Conservation (phyloP, 2,113 vertebrate genomes). For the Stegastes partitus region DNA sequence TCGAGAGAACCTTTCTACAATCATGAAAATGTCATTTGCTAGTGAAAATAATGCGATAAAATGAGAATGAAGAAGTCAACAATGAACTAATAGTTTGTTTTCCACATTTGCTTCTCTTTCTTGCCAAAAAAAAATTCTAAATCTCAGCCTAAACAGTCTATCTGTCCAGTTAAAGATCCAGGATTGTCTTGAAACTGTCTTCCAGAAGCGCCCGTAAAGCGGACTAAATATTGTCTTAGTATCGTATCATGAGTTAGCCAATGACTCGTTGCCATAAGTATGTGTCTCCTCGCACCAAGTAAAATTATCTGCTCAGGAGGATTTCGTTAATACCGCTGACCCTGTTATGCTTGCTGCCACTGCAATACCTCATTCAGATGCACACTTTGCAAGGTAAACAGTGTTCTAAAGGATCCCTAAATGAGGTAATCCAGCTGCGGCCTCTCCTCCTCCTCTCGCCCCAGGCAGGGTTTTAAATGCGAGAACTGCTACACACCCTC, state of each 20-base stretch:
- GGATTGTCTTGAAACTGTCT: conserved; percentile 11
- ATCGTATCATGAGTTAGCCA: not conserved
- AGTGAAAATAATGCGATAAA: no score
- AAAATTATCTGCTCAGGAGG: conserved; percentile 36
- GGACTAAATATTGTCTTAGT: conserved; percentile 7
- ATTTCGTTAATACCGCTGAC: conserved; percentile 64
- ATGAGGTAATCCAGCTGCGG: conserved; percentile 80
- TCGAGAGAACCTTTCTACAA: no score
- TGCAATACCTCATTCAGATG: conserved; percentile 80
- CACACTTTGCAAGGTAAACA: conserved; percentile 85
- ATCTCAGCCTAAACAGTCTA: no score
- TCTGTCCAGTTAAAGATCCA: not conserved
- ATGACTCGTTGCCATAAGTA: not conserved
- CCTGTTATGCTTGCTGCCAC: conserved; percentile 60
- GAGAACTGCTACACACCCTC: conserved; percentile 82
- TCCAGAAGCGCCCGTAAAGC: not conserved
- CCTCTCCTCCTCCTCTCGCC: conserved; percentile 76
- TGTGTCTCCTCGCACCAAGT: conserved; percentile 12
- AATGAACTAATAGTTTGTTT: no score
- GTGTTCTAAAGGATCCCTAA: conserved; percentile 82
- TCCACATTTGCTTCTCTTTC: no score
- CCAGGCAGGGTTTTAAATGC: conserved; percentile 77
- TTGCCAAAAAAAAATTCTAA: not conserved
- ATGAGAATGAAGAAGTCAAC: no score
- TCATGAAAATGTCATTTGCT: no score